phyloP scores from a whole-genome alignment of 2,888 invertebrate species.

The Nomada ferruginata region DNA sequence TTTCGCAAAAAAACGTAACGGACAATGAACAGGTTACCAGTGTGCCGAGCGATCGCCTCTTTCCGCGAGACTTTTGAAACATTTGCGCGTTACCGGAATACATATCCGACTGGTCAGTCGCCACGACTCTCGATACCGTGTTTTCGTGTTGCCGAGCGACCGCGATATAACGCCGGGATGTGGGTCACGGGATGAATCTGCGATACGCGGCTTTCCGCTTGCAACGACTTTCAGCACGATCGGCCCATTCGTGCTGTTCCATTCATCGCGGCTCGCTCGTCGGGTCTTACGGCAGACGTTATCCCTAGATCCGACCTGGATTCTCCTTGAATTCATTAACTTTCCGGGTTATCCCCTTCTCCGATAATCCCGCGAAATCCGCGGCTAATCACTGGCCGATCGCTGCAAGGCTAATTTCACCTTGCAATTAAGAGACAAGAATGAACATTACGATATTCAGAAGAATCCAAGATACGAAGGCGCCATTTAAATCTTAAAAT shows the following conservation, averaged over 20 bases:
- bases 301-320: not conserved
- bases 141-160: slow-evolving; percentile 35
- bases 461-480: no score
- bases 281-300: not conserved
- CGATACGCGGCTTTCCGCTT: slow-evolving; percentile 41
- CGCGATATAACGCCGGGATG: slow-evolving; percentile 49
- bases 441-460: not conserved
- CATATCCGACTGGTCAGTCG: not conserved
- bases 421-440: not conserved
- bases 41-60: not conserved
- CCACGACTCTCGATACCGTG: slow-evolving; percentile 7
- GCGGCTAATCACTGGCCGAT: not conserved
- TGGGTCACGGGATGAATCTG: slow-evolving; percentile 65
- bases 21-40: no score
- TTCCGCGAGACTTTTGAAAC: not conserved
- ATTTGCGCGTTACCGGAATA: no score
- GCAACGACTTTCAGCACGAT: slow-evolving; percentile 60
- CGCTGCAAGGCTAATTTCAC: not conserved
- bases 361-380: not conserved
- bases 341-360: not conserved
- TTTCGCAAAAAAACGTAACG: no score
- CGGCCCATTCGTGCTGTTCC: slow-evolving; percentile 36
- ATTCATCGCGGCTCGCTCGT: slow-evolving; percentile 13
- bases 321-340: slow-evolving; percentile 31
- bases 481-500: no score